Percentiles rank a stretch among this genome's conserved stretches.
These are phyloP conservation scores for Trinorchestia longiramus DNA, from an alignment of 1,140 invertebrate genomes.

Conservation along the genomic window DNA sequence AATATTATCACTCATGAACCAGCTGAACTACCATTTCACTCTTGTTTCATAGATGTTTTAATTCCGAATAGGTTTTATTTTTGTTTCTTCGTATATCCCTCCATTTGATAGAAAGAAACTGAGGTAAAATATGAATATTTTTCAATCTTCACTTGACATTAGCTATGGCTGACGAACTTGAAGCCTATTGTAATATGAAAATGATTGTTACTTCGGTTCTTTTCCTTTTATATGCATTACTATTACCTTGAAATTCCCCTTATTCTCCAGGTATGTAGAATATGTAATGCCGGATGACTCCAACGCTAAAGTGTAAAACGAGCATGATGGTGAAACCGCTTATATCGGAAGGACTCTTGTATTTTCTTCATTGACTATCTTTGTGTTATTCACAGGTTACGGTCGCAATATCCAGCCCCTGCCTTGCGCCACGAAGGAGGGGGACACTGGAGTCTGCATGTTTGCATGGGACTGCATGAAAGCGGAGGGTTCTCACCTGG, in stretches of 20 bases:
- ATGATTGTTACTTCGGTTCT: no score
- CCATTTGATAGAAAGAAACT: neutral
- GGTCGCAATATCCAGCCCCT: conserved; percentile 89
- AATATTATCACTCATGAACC: no score
- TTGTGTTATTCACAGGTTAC: conserved; percentile 74
- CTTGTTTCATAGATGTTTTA: neutral
- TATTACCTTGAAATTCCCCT: neutral
- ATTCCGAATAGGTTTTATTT: neutral
- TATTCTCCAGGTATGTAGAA: no score
- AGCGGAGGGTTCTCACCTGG: conserved; percentile 89
- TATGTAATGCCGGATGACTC: neutral
- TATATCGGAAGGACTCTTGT: no score
- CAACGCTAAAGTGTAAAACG: neutral
- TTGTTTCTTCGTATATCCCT: neutral
- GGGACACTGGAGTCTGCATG: conserved; percentile 89
- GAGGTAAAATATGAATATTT: neutral
- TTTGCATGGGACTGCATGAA: conserved; percentile 93
- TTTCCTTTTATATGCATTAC: neutral
- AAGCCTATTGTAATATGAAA: neutral
- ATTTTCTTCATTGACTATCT: neutral
- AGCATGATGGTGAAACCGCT: neutral
- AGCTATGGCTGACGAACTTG: neutral
- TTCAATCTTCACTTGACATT: neutral
- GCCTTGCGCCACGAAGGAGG: conserved; percentile 84
- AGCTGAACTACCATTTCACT: neutral